Conservation (phyloP, 2,113 vertebrate genomes). For the Hyaena hyaena region DNA sequence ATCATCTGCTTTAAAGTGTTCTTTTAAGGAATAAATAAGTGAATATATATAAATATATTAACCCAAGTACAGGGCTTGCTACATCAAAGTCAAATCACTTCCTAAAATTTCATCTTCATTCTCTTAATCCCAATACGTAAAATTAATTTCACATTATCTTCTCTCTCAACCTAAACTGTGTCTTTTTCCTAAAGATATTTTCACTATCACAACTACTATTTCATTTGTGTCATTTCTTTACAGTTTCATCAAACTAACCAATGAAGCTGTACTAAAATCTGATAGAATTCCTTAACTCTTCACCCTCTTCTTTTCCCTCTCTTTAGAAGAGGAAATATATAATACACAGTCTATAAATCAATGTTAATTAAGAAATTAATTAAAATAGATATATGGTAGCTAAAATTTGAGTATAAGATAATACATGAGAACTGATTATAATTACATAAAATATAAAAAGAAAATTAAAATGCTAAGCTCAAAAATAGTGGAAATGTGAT, state of each 20-base stretch:
- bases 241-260: not conserved
- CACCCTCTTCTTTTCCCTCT: not conserved
- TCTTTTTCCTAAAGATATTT: not conserved
- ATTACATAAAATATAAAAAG: not conserved
- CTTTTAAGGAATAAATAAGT: not conserved
- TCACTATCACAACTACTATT: not conserved
- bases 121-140: not conserved
- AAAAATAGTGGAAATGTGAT: not conserved
- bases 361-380: constrained; percentile 26
- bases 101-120: not conserved
- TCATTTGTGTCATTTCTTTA: constrained; percentile 8
- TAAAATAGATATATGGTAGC: not conserved
- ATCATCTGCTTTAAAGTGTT: not conserved
- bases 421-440: not conserved
- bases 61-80: not conserved
- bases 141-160: not conserved
- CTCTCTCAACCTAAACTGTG: not conserved
- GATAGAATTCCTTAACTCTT: not conserved
- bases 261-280: not conserved
- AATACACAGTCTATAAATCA: not conserved
- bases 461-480: not conserved
- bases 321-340: not conserved
- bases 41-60: not conserved
- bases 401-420: not conserved
- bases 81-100: not conserved